A percentile compares a stretch with the other conserved stretches of the same genome.
Conservation (phyloP, 2,113 vertebrate genomes). For the Aix galericulata region DNA sequence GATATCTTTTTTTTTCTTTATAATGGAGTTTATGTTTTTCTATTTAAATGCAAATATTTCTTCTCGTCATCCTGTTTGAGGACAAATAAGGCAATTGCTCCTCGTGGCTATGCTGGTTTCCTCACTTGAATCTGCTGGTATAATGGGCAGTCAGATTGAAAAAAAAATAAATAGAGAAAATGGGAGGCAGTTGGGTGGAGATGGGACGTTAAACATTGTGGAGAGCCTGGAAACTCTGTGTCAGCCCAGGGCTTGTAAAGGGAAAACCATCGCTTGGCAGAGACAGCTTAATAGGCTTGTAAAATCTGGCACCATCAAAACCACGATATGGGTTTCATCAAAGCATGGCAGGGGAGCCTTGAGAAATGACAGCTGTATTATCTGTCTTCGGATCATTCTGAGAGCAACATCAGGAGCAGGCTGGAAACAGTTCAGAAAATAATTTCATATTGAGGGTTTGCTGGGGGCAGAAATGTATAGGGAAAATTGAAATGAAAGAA, state of each 20-base stretch:
- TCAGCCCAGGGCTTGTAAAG: conserved; percentile 34
- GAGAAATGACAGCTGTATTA: conserved; percentile 66
- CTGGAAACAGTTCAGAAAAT: conserved; percentile 43
- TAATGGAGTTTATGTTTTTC: not conserved
- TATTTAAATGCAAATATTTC: conserved; percentile 19
- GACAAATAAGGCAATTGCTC: not conserved
- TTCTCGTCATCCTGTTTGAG: not conserved
- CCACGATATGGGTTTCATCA: conserved; percentile 47
- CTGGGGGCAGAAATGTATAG: conserved; percentile 45
- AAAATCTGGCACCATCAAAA: conserved; percentile 65
- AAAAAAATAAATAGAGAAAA: not conserved
- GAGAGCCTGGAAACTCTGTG: conserved; percentile 31
- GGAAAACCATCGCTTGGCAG: conserved; percentile 45
- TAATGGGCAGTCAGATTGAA: not conserved
- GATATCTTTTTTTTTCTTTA: not conserved
- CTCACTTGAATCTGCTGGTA: not conserved
- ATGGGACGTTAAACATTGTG: not conserved
- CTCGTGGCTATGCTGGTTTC: not conserved
- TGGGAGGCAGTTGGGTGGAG: fast-evolving
- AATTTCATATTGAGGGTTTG: conserved; percentile 29
- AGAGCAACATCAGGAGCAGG: conserved; percentile 29
- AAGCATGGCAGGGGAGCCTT: conserved; percentile 51
- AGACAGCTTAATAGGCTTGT: conserved; percentile 60
- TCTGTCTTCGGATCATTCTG: conserved; percentile 36
- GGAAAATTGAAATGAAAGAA: conserved; percentile 50